Evolutionary conservation across 2,888 invertebrate genomes (phyloP).

Genomic region (Euclidia mi): DNA sequence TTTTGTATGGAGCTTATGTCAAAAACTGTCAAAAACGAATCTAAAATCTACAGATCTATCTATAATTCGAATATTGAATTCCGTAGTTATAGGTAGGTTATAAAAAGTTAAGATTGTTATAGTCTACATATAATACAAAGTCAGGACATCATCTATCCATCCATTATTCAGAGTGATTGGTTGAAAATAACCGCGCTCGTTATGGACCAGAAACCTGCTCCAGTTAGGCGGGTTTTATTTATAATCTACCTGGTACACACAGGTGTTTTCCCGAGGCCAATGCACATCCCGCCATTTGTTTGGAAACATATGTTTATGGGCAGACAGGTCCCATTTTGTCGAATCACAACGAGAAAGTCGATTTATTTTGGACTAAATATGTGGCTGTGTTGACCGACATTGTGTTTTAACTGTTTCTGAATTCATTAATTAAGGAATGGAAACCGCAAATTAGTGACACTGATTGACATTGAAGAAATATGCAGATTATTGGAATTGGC

Average conservation of each 20-base stretch:
- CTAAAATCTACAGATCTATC: too few relatives aligned
- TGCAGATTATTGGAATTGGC: constrained; percentile 28
- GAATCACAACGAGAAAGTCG: constrained; percentile 12
- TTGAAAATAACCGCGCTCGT: constrained; percentile 41
- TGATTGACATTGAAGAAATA: constrained; percentile 25
- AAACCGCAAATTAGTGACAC: constrained; percentile 20
- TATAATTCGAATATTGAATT: too few relatives aligned
- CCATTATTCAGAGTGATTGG: constrained; percentile 34
- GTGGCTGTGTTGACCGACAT: neutral
- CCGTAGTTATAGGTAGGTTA: neutral
- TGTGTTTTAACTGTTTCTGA: constrained; percentile 7
- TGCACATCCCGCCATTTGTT: constrained; percentile 56
- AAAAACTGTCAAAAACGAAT: too few relatives aligned
- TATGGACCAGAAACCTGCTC: constrained; percentile 57
- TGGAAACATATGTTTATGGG: constrained; percentile 44
- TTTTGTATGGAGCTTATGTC: too few relatives aligned
- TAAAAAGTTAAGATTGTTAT: constrained; percentile 3
- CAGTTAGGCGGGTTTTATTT: constrained; percentile 63
- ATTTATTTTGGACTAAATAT: constrained; percentile 1
- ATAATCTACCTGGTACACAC: constrained; percentile 66
- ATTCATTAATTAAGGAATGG: constrained; percentile 21
- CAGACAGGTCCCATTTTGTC: constrained; percentile 22
- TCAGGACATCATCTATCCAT: constrained; percentile 18
- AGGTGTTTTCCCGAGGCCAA: constrained; percentile 67
- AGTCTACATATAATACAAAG: constrained; percentile 2